phyloP scores from a whole-genome alignment of 2,113 vertebrate species.

The Ceuthmochares aereus region DNA sequence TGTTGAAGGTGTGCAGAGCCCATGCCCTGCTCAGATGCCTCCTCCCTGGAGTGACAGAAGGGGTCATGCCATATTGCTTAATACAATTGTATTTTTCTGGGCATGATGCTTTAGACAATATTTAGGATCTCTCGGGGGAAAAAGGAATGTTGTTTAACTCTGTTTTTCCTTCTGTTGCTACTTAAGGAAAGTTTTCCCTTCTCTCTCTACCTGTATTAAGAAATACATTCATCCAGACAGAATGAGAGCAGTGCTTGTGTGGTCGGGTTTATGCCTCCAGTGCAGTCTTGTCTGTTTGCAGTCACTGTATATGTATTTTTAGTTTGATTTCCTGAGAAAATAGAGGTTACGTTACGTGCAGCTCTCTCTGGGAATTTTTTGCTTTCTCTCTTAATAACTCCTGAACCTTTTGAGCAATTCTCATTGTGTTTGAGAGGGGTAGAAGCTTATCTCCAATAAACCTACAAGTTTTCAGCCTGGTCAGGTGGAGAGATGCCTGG shows the following conservation, averaged over 20 bases:
- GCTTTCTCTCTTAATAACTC: neutral
- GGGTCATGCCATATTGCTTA: neutral
- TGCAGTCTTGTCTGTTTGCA: neutral
- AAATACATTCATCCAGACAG: neutral
- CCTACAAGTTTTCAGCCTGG: neutral
- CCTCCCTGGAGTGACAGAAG: neutral
- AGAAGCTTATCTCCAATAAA: neutral
- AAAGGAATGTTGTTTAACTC: neutral
- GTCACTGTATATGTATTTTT: neutral
- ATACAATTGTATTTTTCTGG: neutral
- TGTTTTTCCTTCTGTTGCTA: neutral
- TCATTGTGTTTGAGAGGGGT: neutral
- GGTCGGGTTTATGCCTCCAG: neutral
- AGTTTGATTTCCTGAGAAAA: neutral
- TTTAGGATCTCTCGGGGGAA: neutral
- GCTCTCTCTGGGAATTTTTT: neutral
- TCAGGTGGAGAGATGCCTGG: neutral
- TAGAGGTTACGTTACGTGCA: fast-evolving
- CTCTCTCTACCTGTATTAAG: neutral
- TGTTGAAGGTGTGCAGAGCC: neutral
- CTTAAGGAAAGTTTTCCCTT: neutral
- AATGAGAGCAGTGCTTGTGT: neutral
- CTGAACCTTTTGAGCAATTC: neutral
- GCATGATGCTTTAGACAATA: neutral
- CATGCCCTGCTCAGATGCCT: neutral